Percentiles rank a stretch among this genome's conserved stretches.
These are phyloP conservation scores for Drosophila ezoana DNA, from an alignment of 2,888 invertebrate species.

Conservation along the genomic window DNA sequence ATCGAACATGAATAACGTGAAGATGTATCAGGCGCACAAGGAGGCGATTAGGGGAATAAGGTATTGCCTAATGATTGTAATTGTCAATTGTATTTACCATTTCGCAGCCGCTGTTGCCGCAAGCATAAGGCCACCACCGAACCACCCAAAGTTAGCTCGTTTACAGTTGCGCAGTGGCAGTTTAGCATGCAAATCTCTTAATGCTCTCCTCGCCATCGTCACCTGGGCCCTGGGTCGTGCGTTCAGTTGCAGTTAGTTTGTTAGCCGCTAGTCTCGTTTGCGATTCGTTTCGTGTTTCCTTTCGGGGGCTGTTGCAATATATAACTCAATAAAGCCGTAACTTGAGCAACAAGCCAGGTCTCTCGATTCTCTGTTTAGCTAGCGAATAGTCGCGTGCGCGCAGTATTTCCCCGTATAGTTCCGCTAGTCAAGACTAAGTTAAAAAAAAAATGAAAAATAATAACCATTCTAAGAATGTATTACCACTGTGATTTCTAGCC, in stretches of 20 bases:
- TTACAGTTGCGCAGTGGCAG: slow-evolving; percentile 37
- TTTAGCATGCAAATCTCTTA: slow-evolving; percentile 36
- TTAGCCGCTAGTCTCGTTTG: slow-evolving; percentile 1
- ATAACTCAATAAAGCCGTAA: slow-evolving; percentile 61
- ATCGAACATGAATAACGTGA: slow-evolving; percentile 99
- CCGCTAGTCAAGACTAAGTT: slow-evolving; percentile 26
- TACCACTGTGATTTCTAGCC: slow-evolving; percentile 46
- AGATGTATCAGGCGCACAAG: slow-evolving; percentile 99
- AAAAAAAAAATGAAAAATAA: slow-evolving; percentile 1
- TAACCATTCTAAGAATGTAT: slow-evolving; percentile 38
- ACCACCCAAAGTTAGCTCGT: slow-evolving; percentile 35
- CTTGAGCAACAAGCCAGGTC: slow-evolving; percentile 58
- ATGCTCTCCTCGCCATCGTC: slow-evolving; percentile 17
- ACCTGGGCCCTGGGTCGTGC: slow-evolving; percentile 6
- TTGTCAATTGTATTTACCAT: slow-evolving; percentile 67
- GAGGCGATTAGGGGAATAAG: slow-evolving; percentile 99
- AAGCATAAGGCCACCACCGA: slow-evolving; percentile 46
- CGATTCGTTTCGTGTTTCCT: slow-evolving; percentile 16
- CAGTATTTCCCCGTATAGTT: slow-evolving; percentile 14
- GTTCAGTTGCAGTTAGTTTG: slow-evolving; percentile 3
- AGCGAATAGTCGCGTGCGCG: slow-evolving; percentile 10
- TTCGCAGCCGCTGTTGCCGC: slow-evolving; percentile 56
- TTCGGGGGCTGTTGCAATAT: slow-evolving; percentile 59
- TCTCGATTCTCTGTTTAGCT: slow-evolving; percentile 11
- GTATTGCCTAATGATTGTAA: slow-evolving; percentile 87